phyloP scores from a whole-genome alignment of 2,797 vertebrate genomes.

The Rhinoraja longicauda region DNA sequence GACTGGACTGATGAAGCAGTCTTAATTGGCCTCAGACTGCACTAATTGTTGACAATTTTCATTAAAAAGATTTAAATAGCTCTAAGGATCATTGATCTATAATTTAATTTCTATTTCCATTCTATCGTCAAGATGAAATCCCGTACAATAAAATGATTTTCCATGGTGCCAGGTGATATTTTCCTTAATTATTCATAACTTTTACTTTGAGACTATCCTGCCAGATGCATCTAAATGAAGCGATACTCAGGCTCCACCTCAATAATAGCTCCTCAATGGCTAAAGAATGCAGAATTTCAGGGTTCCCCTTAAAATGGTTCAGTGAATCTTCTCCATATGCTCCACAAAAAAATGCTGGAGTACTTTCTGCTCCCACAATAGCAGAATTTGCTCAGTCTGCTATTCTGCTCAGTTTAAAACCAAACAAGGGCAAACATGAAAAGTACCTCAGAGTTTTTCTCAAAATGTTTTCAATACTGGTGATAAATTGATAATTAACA shows the following conservation, averaged over 20 bases:
- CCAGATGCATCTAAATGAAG: background rate
- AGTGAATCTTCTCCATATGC: background rate
- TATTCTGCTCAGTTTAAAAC: background rate
- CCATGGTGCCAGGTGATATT: background rate
- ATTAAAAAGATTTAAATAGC: background rate
- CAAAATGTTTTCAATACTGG: background rate
- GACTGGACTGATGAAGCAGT: too few species aligned
- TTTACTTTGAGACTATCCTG: conserved; percentile 24
- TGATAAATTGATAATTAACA: background rate
- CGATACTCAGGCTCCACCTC: background rate
- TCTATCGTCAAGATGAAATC: background rate
- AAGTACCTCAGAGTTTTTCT: background rate
- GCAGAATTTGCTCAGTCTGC: background rate
- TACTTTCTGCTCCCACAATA: too few species aligned
- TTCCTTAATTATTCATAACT: background rate
- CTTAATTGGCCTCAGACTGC: too few species aligned
- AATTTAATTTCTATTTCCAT: conserved; percentile 3
- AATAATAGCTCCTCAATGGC: background rate
- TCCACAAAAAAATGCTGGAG: background rate
- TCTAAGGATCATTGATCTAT: conserved; percentile 1
- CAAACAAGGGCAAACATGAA: background rate
- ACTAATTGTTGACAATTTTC: background rate
- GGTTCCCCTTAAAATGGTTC: too few species aligned
- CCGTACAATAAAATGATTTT: background rate
- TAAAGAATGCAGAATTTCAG: background rate